Evolutionary conservation across 2,888 invertebrate species (phyloP).

Genomic region (Heterodera filipjevi): DNA sequence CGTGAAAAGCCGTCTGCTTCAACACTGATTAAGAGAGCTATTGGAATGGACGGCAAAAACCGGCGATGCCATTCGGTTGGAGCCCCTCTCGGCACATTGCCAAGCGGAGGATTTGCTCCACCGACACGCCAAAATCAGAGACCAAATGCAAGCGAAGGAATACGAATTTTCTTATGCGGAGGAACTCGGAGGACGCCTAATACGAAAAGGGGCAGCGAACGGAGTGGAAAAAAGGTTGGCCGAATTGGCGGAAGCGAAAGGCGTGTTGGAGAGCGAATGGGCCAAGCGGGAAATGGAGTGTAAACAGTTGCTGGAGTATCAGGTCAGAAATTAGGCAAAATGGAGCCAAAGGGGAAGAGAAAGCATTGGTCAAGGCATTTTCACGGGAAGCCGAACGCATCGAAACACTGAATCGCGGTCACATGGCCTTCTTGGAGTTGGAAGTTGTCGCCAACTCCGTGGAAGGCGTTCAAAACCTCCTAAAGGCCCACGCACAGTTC

Average conservation of each 20-base stretch:
- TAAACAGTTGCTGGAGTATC: slow-evolving; percentile 77
- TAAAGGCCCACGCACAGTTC: slow-evolving; percentile 90
- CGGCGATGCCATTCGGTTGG: slow-evolving; percentile 37
- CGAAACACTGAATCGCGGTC: slow-evolving; percentile 89
- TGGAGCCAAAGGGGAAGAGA: background rate
- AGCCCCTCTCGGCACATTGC: slow-evolving; percentile 34
- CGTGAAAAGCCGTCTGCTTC: too few relatives aligned
- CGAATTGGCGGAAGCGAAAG: slow-evolving; percentile 42
- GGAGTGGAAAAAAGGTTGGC: slow-evolving; percentile 43
- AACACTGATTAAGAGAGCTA: slow-evolving; percentile 35
- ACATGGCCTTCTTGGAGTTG: slow-evolving; percentile 89
- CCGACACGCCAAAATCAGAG: slow-evolving; percentile 84
- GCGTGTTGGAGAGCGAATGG: slow-evolving; percentile 45
- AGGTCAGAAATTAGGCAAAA: slow-evolving; percentile 45
- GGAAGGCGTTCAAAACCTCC: slow-evolving; percentile 79
- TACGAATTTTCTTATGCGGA: slow-evolving; percentile 77
- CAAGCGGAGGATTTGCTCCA: slow-evolving; percentile 83
- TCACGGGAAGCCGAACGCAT: slow-evolving; percentile 95
- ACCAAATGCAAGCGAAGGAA: slow-evolving; percentile 70
- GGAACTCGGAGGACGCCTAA: slow-evolving; percentile 73
- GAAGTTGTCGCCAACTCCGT: slow-evolving; percentile 78
- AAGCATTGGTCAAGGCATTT: slow-evolving; percentile 71
- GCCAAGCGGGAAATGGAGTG: slow-evolving; percentile 43
- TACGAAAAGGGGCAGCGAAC: slow-evolving; percentile 69
- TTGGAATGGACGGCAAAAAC: slow-evolving; percentile 42